Evolutionary conservation across 2,797 vertebrate species (phyloP).

Genomic region (Discoglossus pictus): DNA sequence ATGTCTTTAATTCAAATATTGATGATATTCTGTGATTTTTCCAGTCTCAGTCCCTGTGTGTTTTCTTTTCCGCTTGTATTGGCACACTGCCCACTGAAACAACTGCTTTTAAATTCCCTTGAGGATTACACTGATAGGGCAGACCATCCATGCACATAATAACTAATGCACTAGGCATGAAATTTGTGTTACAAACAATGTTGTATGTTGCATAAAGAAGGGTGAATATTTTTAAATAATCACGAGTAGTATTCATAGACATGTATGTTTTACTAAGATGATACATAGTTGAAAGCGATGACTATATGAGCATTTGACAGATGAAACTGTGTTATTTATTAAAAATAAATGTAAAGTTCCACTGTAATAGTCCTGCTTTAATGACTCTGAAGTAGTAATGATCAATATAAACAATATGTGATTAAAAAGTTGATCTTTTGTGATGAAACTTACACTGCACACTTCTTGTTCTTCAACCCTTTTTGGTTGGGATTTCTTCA

Average conservation of each 20-base stretch:
- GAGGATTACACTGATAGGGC: conserved; percentile 26
- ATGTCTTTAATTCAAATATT: conserved; percentile 4
- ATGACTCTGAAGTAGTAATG: too few species aligned
- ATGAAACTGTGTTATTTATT: too few species aligned
- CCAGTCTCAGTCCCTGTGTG: not conserved
- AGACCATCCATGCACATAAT: conserved; percentile 42
- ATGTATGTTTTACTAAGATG: not conserved
- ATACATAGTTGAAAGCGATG: too few species aligned
- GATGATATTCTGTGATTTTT: conserved; percentile 1
- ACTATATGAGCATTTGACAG: too few species aligned
- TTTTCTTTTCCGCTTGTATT: not conserved
- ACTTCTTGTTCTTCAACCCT: too few species aligned
- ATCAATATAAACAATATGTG: too few species aligned
- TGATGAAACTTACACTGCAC: too few species aligned
- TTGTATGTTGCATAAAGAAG: conserved; percentile 15
- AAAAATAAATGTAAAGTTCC: too few species aligned
- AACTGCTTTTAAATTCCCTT: conserved; percentile 32
- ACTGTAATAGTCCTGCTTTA: too few species aligned
- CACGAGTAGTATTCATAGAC: not conserved
- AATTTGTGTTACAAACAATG: conserved; percentile 22
- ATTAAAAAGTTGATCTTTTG: too few species aligned
- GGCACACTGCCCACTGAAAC: conserved; percentile 22
- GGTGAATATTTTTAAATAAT: not conserved
- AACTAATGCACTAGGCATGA: conserved; percentile 35
- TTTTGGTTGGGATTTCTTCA: too few species aligned